Conservation (phyloP, 2,888 invertebrate genomes). For the Acleris laterana region DNA sequence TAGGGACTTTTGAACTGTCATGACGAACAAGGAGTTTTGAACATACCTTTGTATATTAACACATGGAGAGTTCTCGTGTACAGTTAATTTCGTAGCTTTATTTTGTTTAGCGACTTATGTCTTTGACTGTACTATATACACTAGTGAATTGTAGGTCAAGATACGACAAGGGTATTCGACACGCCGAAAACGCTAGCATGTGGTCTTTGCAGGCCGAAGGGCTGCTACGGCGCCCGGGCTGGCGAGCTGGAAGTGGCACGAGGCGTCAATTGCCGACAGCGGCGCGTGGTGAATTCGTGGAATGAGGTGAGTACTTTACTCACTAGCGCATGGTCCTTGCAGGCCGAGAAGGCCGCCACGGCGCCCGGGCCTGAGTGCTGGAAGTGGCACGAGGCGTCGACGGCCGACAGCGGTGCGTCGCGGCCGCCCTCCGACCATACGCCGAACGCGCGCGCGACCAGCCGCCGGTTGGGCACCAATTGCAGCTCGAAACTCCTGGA, state of each 20-base stretch:
- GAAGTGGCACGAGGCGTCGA: conserved; percentile 85
- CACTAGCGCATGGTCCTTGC: conserved; percentile 86
- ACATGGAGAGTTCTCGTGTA: too few species aligned
- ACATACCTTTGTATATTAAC: too few species aligned
- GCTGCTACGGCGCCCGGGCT: conserved; percentile 86
- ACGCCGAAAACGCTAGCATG: conserved; percentile 60
- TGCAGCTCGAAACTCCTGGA: conserved; percentile 85
- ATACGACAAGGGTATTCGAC: too few species aligned
- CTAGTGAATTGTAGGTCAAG: too few species aligned
- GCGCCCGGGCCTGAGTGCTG: conserved; percentile 83
- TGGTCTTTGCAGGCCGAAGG: conserved; percentile 87
- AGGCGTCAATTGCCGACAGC: conserved; percentile 63
- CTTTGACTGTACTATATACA: too few species aligned
- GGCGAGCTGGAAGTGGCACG: conserved; percentile 87
- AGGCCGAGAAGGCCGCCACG: conserved; percentile 88
- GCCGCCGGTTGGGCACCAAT: conserved; percentile 85
- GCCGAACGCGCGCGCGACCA: conserved; percentile 85
- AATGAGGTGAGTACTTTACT: conserved; percentile 51
- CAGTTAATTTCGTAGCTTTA: too few species aligned
- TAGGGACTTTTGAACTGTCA: too few species aligned
- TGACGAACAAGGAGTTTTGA: too few species aligned
- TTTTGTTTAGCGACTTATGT: too few species aligned
- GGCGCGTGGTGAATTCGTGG: conserved; percentile 49
- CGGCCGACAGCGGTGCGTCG: conserved; percentile 64
- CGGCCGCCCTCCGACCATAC: conserved; percentile 81